A percentile compares a stretch with the other conserved stretches of the same genome.
phyloP scores from a whole-genome alignment of 2,113 vertebrate genomes.

The Verasper variegatus region DNA sequence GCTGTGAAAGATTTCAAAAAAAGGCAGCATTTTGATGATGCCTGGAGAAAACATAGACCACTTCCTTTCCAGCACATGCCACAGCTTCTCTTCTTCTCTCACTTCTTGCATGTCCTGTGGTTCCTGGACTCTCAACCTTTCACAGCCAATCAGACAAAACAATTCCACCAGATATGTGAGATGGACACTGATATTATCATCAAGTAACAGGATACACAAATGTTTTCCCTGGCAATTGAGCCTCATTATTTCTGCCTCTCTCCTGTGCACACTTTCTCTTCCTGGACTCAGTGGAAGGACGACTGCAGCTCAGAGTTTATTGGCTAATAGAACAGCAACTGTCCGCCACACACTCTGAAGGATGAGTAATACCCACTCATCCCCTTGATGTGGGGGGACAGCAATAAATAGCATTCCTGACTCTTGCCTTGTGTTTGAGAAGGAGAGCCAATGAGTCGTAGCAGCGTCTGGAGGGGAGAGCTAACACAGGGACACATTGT shows the following conservation, averaged over 20 bases:
- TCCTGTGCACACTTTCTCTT: slow-evolving; percentile 19
- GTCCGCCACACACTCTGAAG: slow-evolving; percentile 52
- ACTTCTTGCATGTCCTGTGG: background rate
- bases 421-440: slow-evolving; percentile 53
- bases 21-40: slow-evolving; percentile 6
- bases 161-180: slow-evolving; percentile 15
- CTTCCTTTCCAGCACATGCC: slow-evolving; percentile 1
- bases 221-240: slow-evolving; percentile 20
- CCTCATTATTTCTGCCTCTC: slow-evolving; percentile 23
- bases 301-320: slow-evolving; percentile 42
- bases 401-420: slow-evolving; percentile 70
- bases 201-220: slow-evolving; percentile 23
- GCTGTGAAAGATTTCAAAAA: background rate
- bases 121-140: background rate
- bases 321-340: slow-evolving; percentile 50
- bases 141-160: background rate
- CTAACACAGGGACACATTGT: slow-evolving; percentile 57
- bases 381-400: slow-evolving; percentile 72
- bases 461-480: slow-evolving; percentile 31
- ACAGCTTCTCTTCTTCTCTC: background rate
- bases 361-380: slow-evolving; percentile 69
- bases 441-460: slow-evolving; percentile 60
- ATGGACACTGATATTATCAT: slow-evolving; percentile 23
- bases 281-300: slow-evolving; percentile 51
- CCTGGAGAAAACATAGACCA: slow-evolving; percentile 5